Conservation (phyloP, 2,113 vertebrate genomes). For the Podarcis muralis region DNA sequence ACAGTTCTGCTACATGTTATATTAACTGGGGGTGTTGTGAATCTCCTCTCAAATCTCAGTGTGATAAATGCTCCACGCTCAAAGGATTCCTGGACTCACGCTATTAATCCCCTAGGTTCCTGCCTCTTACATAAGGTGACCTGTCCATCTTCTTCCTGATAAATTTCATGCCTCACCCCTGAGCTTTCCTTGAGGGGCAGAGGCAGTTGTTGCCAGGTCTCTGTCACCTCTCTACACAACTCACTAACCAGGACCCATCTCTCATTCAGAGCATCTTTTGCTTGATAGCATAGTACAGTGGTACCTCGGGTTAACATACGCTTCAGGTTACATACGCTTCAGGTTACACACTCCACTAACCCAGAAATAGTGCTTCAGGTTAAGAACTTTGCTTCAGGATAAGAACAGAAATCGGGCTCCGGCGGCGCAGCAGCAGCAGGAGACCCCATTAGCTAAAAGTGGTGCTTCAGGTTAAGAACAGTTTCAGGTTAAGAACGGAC, state of each 20-base stretch:
- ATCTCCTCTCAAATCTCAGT: neutral
- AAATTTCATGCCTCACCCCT: neutral
- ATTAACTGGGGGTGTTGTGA: neutral
- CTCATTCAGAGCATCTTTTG: neutral
- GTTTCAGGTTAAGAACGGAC: too few species aligned
- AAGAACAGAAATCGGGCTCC: too few species aligned
- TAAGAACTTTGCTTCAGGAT: too few species aligned
- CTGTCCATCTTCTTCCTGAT: neutral
- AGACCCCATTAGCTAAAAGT: too few species aligned
- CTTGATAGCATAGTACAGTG: neutral
- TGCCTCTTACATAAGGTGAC: neutral
- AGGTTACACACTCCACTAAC: too few species aligned
- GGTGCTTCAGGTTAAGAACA: too few species aligned
- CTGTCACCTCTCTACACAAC: too few species aligned
- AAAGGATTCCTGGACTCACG: neutral
- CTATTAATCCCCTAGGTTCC: neutral
- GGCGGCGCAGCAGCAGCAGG: too few species aligned
- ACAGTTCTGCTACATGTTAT: neutral
- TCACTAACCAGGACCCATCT: neutral
- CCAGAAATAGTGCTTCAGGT: too few species aligned
- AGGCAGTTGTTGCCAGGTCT: neutral
- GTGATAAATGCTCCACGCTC: conserved; percentile 3
- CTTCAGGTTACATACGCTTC: too few species aligned
- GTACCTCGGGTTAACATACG: too few species aligned
- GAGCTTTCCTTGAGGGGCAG: neutral